Evolutionary conservation across 2,113 vertebrate species (phyloP), one percentile per base, ranked within the genome.

Genomic region (Pyrgilauda ruficollis): DNA sequence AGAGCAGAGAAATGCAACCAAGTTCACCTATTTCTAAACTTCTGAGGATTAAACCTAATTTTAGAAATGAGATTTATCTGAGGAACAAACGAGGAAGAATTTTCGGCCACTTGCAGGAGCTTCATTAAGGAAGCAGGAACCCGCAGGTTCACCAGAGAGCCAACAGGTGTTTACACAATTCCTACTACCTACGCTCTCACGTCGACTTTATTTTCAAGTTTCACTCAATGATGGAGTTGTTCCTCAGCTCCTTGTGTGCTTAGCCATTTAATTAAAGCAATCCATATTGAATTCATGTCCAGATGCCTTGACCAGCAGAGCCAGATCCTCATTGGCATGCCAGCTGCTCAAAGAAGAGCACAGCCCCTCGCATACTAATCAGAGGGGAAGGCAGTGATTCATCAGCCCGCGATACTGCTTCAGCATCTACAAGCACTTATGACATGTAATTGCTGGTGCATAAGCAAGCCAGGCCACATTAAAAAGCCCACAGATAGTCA

Each of bases 381-480:
- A 98, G 97, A 84, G 92, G 95, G 96, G 95, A 96, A 97, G 97
- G 98, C 98, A 98, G 98, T 95, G 98, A 98, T 98, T 98, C 98
- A 98, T 98, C 98, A 98, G 98, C 97, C 98, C 61, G 76, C 78
- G 95, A 96, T 98, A 97, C 97, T 74, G 98, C 97, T 98, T 84
- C 98, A 98, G 98, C 98, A 98, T 98, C 98, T 98, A 98, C 98
- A 98, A 98, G 98, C 98, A 98, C 98, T 98, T 98, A 98, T 97
- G 98, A 98, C 98, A 98, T 98, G 98, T 98, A 98, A 98, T 98
- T 98, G 98, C 98, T 98, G 97, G 98, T 98, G 98, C 98, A 97
- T 98, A 98, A 98, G 98, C 98, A 98, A 98, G 98, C 98, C 97
- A 97, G 98, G 98, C 98, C 98, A 98, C 98, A 98, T 98, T 98